Conservation (phyloP, 2,797 vertebrate genomes). For the Fundulus diaphanus region DNA sequence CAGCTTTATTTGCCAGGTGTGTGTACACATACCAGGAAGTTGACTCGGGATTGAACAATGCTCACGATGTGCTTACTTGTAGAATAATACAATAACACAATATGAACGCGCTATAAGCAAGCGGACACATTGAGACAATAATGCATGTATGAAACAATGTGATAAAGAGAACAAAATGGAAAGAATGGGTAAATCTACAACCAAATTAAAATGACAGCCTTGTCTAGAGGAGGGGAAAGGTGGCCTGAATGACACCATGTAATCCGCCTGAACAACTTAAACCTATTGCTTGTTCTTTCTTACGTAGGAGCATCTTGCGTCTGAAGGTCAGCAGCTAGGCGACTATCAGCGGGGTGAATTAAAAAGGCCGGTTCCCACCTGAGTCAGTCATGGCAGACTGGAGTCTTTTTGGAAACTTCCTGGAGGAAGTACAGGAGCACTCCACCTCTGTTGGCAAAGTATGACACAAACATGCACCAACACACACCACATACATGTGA, state of each 20-base stretch:
- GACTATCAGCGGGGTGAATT: neutral
- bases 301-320: conserved; percentile 20
- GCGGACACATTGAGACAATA: no score
- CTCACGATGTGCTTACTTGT: no score
- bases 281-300: neutral
- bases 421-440: conserved; percentile 97
- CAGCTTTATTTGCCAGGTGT: no score
- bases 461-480: conserved; percentile 15
- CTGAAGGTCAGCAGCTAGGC: neutral
- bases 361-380: conserved; percentile 35
- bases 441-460: conserved; percentile 95
- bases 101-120: no score
- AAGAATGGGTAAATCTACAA: neutral
- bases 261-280: neutral
- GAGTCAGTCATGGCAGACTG: conserved; percentile 90
- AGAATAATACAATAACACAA: no score
- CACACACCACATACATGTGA: neutral
- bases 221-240: neutral
- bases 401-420: conserved; percentile 96
- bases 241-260: neutral
- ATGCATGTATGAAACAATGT: no score
- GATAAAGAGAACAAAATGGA: no score
- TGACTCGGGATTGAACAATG: no score
- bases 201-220: neutral
- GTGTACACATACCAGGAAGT: no score